Conservation (phyloP, 2,797 vertebrate genomes). For the Pipistrellus nathusii region DNA sequence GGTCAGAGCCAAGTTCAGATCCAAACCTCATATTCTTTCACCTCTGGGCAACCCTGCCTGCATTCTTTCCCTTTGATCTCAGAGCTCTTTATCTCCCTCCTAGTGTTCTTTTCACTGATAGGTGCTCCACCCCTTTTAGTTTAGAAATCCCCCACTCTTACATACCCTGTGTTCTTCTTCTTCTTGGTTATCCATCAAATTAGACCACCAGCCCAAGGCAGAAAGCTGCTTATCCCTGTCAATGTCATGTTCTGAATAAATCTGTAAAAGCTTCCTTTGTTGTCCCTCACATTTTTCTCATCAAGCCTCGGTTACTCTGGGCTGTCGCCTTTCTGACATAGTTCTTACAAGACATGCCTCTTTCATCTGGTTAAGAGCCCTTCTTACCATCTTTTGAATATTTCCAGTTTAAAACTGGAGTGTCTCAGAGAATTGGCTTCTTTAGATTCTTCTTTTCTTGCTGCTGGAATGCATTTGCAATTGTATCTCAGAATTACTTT, state of each 20-base stretch:
- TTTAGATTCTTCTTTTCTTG: conserved; percentile 52
- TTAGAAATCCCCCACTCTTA: not conserved
- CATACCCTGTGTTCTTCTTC: not conserved
- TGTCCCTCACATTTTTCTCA: conserved; percentile 4
- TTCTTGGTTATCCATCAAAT: not conserved
- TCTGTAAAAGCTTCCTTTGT: not conserved
- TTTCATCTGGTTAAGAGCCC: conserved; percentile 60
- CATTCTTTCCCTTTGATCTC: conserved; percentile 26
- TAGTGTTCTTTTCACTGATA: conserved; percentile 5
- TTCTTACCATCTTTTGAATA: conserved; percentile 64
- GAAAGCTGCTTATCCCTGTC: conserved; percentile 25
- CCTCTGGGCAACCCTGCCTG: not conserved
- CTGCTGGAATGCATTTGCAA: conserved; percentile 62
- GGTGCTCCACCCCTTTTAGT: not conserved
- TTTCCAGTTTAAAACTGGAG: conserved; percentile 67
- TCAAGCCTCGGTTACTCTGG: not conserved
- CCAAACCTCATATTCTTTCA: not conserved
- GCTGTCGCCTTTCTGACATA: conserved; percentile 34
- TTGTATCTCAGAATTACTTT: conserved; percentile 41
- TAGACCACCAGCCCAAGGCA: not conserved
- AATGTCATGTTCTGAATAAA: conserved; percentile 36
- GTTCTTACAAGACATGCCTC: not conserved
- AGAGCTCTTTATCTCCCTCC: not conserved
- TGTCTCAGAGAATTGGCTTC: conserved; percentile 53
- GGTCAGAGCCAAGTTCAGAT: conserved; percentile 22